Evolutionary conservation across 2,888 invertebrate species (phyloP).

Genomic region (Macaria liturata): DNA sequence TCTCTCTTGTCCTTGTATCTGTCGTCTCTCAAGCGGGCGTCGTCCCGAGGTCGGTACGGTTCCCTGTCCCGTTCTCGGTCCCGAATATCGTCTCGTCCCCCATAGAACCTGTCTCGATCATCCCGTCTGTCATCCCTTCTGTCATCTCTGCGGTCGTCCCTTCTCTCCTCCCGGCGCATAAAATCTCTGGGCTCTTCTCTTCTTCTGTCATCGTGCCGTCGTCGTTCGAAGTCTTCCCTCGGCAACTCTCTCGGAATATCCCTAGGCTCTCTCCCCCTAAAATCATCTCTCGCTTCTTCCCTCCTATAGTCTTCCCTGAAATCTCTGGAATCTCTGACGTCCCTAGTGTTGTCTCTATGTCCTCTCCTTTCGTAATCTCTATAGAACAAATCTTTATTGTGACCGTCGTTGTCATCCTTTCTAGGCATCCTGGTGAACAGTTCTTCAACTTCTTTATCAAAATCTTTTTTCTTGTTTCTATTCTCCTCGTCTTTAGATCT

Average conservation of each 20-base stretch:
- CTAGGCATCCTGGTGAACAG: conserved; percentile 58
- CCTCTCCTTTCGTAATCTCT: conserved; percentile 51
- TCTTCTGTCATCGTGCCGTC: conserved; percentile 43
- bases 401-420: conserved; percentile 51
- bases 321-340: conserved; percentile 17
- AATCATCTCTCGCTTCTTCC: conserved; percentile 13
- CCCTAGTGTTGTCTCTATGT: conserved; percentile 43
- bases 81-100: conserved; percentile 30
- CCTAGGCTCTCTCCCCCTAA: conserved; percentile 27
- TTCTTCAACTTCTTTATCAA: conserved; percentile 67
- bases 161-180: conserved; percentile 33
- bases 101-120: conserved; percentile 39
- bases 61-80: conserved; percentile 44
- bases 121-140: conserved; percentile 30
- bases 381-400: conserved; percentile 45
- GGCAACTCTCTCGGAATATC: conserved; percentile 27
- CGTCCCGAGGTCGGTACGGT: conserved; percentile 35
- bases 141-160: conserved; percentile 40
- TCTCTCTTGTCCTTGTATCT: conserved; percentile 35
- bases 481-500: conserved; percentile 72
- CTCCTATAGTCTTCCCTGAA: conserved; percentile 1
- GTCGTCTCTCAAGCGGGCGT: conserved; percentile 26
- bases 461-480: conserved; percentile 54
- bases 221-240: conserved; percentile 42
- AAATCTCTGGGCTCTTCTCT: conserved; percentile 23